A percentile compares a stretch with the other conserved stretches of the same genome.
Evolutionary conservation across 2,113 vertebrate species (phyloP).

Genomic region (Trochalopteron elliotii): DNA sequence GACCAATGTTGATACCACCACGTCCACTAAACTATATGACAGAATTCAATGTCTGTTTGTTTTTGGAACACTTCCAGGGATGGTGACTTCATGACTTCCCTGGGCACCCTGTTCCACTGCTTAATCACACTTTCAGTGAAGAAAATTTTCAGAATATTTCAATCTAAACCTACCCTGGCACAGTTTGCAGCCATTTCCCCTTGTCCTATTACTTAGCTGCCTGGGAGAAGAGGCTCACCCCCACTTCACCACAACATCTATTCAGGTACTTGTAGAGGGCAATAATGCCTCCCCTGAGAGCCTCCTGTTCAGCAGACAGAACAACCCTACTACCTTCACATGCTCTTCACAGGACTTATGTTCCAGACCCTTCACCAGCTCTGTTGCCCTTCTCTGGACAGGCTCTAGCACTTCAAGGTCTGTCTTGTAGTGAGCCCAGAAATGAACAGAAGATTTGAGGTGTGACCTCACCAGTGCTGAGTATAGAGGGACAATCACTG

Average conservation of each 20-base stretch:
- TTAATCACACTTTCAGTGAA: not conserved
- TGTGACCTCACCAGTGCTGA: fast-evolving
- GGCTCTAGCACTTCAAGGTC: not conserved
- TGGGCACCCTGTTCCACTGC: not conserved
- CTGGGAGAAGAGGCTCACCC: not conserved
- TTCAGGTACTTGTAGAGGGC: not conserved
- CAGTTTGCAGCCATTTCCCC: not conserved
- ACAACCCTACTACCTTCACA: not conserved
- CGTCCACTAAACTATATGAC: not conserved
- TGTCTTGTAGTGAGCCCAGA: not conserved
- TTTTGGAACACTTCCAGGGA: not conserved
- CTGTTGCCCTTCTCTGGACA: not conserved
- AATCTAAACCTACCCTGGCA: not conserved
- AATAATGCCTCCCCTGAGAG: not conserved
- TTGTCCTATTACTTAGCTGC: no score
- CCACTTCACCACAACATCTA: fast-evolving
- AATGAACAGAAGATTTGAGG: fast-evolving
- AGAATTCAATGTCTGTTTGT: not conserved
- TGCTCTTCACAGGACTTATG: not conserved
- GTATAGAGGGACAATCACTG: not conserved
- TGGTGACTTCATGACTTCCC: not conserved
- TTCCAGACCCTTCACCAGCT: not conserved
- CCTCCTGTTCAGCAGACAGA: not conserved
- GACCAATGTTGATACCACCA: not conserved
- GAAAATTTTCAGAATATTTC: not conserved